Conservation (phyloP, 2,113 vertebrate species). For the Microtus ochrogaster region DNA sequence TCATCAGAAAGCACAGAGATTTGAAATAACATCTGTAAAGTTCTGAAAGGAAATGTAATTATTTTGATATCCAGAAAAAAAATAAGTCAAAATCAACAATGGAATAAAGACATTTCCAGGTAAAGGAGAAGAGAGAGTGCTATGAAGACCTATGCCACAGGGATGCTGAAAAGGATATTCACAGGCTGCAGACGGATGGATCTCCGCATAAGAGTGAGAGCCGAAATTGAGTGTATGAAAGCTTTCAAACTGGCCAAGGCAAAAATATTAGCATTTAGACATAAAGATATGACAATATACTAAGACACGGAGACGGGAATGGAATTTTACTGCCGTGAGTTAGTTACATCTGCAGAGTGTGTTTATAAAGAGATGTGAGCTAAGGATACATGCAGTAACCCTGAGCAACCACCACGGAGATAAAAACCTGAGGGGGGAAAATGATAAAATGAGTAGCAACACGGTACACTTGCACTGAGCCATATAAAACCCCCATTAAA, state of each 20-base stretch:
- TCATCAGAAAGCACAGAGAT: constrained; percentile 12
- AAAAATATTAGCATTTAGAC: neutral
- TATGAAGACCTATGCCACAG: neutral
- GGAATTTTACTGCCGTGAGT: neutral
- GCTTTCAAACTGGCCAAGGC: neutral
- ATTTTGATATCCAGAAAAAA: neutral
- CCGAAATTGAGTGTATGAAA: neutral
- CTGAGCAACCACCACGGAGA: neutral
- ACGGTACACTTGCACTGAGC: neutral
- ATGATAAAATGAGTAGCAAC: neutral
- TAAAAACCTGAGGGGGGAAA: neutral
- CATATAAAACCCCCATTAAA: neutral
- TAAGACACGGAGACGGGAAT: neutral
- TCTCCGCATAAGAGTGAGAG: neutral
- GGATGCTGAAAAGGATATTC: neutral
- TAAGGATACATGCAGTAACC: neutral
- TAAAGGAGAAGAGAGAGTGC: neutral
- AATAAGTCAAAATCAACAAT: neutral
- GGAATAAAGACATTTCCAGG: neutral
- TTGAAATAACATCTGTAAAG: neutral
- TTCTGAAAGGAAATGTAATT: neutral
- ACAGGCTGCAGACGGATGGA: neutral
- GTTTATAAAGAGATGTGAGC: neutral
- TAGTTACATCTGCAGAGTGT: neutral
- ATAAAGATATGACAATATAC: neutral